Conservation (phyloP, 2,888 invertebrate species). For the Eledone cirrhosa region DNA sequence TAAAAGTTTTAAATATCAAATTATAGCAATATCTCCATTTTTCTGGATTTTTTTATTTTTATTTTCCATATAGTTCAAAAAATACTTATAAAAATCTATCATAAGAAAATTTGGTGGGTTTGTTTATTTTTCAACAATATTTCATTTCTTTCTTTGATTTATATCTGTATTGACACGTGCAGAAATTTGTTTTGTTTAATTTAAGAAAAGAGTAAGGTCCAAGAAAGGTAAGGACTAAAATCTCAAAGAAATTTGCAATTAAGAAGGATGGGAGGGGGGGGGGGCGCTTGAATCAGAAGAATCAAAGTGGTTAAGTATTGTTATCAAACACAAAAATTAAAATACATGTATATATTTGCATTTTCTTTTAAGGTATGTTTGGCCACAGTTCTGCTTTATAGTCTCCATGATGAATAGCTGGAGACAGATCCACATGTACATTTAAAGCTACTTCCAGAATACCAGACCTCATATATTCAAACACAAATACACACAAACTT, state of each 20-base stretch:
- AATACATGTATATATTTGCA: too few species aligned
- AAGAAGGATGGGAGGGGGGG: neutral
- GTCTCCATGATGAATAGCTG: too few species aligned
- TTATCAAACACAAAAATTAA: neutral
- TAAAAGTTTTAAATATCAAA: neutral
- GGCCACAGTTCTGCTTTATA: too few species aligned
- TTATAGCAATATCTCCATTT: neutral
- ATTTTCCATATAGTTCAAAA: conserved; percentile 24
- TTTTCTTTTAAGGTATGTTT: too few species aligned
- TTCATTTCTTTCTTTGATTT: neutral
- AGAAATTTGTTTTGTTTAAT: neutral
- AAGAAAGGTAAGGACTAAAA: neutral
- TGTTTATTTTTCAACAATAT: neutral
- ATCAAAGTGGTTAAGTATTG: conserved; percentile 5
- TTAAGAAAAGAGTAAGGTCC: neutral
- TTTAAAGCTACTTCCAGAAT: neutral
- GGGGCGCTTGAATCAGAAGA: neutral
- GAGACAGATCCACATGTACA: neutral
- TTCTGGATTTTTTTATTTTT: neutral
- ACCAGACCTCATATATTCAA: neutral
- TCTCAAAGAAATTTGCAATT: neutral
- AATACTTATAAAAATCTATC: conserved; percentile 27
- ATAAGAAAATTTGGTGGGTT: conserved; percentile 20
- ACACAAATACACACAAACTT: conserved; percentile 7
- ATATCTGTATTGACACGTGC: conserved; percentile 15